Conservation (phyloP, 2,888 invertebrate species). For the Unio delphinus region DNA sequence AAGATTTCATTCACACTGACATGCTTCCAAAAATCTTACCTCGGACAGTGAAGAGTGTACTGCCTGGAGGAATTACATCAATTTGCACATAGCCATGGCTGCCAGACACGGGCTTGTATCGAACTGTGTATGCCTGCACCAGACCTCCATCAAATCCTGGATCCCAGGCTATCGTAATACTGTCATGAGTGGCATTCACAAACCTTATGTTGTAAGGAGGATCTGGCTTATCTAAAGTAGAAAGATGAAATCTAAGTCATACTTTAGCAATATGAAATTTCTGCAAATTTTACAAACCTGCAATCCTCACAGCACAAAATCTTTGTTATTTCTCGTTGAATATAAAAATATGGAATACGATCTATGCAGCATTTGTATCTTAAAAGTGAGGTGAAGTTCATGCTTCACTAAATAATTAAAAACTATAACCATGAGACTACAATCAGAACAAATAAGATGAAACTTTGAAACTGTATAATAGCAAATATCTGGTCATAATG, state of each 20-base stretch:
- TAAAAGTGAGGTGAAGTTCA: too few species aligned
- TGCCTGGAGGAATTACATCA: too few species aligned
- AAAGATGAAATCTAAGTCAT: constrained; percentile 1
- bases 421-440: too few species aligned
- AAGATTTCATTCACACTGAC: too few species aligned
- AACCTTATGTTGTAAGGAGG: constrained; percentile 73
- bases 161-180: constrained; percentile 87
- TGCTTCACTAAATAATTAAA: too few species aligned
- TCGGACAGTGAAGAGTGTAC: too few species aligned
- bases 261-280: background rate
- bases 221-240: constrained; percentile 69
- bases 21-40: too few species aligned
- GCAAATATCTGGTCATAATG: too few species aligned
- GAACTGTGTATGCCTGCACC: constrained; percentile 84
- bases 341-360: background rate
- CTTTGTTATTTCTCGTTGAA: background rate
- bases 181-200: constrained; percentile 89
- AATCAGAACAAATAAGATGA: too few species aligned
- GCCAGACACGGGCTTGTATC: constrained; percentile 75
- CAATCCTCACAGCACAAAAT: background rate
- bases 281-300: background rate
- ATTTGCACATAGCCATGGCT: constrained; percentile 76
- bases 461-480: too few species aligned
- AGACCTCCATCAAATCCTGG: constrained; percentile 96
- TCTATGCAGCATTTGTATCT: too few species aligned